Evolutionary conservation across 2,888 invertebrate species (phyloP).

Genomic region (Folsomia candida): DNA sequence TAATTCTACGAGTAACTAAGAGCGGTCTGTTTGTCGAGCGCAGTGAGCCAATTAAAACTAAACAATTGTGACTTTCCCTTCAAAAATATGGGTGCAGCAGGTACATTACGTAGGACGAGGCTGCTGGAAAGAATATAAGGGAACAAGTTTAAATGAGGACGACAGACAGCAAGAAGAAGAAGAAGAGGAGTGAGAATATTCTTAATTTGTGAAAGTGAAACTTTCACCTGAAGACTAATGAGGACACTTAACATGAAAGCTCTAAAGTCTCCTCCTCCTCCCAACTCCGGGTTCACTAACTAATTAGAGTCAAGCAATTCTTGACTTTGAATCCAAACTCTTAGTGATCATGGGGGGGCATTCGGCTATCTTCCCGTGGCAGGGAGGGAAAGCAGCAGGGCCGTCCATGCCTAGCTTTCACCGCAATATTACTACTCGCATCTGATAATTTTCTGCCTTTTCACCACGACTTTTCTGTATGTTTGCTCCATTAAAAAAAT

Average conservation of each 20-base stretch:
- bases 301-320: background rate
- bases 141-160: background rate
- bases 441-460: no score
- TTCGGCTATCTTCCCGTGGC: background rate
- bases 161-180: no score
- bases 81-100: background rate
- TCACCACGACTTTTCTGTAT: no score
- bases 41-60: background rate
- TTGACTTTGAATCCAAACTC: background rate
- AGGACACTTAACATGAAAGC: background rate
- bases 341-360: background rate
- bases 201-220: conserved; percentile 7
- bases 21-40: background rate
- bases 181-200: conserved; percentile 5
- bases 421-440: no score
- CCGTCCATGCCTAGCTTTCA: no score
- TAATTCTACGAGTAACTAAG: no score
- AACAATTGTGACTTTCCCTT: background rate
- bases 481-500: no score
- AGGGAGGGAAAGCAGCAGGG: no score
- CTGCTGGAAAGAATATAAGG: background rate
- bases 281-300: background rate
- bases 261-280: background rate
- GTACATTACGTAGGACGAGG: no score
- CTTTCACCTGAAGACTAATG: conserved; percentile 7